Conservation (phyloP, 2,888 invertebrate species). For the Julus scanicus region DNA sequence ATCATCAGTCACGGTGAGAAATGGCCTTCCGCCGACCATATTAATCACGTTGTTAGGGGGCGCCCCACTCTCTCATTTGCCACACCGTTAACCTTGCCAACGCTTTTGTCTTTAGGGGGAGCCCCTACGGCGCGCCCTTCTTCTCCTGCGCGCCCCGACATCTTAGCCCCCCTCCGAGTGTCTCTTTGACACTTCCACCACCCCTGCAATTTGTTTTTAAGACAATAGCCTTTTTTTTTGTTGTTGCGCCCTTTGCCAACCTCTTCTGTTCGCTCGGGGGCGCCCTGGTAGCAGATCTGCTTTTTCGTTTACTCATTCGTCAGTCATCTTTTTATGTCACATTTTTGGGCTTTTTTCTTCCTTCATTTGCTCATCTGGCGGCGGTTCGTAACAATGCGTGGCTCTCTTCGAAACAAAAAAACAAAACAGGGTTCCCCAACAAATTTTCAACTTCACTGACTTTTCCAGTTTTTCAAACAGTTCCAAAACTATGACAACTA, state of each 20-base stretch:
- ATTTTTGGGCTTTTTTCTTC: not conserved
- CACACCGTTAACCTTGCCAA: constrained; percentile 39
- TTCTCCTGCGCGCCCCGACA: not conserved
- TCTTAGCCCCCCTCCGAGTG: constrained; percentile 1
- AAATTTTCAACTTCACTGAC: too few species aligned
- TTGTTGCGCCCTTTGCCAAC: not conserved
- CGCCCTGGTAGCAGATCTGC: not conserved
- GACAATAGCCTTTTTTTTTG: not conserved
- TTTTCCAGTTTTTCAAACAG: too few species aligned
- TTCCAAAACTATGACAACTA: too few species aligned
- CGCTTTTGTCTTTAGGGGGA: constrained; percentile 30
- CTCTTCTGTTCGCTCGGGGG: not conserved
- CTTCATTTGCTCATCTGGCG: not conserved
- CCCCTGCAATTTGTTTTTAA: constrained; percentile 1
- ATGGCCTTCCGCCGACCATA: constrained; percentile 34
- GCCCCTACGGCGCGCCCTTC: not conserved
- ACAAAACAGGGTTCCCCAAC: too few species aligned
- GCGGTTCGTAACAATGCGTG: not conserved
- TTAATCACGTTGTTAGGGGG: constrained; percentile 51
- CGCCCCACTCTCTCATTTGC: constrained; percentile 38
- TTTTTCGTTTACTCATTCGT: not conserved
- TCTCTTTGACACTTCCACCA: not conserved
- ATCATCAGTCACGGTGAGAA: constrained; percentile 53
- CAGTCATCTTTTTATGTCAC: not conserved
- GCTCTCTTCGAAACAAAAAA: too few species aligned